phyloP scores from a whole-genome alignment of 2,113 vertebrate species.

The Balaeniceps rex region DNA sequence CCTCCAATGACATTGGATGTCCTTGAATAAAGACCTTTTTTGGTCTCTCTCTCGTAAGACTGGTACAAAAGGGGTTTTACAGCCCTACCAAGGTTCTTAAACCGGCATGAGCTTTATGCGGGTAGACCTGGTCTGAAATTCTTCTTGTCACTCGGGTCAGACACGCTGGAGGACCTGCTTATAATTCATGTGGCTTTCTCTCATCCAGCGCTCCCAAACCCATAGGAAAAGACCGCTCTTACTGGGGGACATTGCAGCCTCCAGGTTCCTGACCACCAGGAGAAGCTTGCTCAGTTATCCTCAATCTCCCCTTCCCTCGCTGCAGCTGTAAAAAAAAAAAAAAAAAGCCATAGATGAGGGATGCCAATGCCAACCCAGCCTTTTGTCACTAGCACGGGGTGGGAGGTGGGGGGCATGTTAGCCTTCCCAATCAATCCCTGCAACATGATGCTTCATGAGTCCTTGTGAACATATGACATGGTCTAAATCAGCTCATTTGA shows the following conservation, averaged over 20 bases:
- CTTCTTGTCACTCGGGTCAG: not conserved
- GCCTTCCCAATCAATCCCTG: not conserved
- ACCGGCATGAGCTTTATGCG: not conserved
- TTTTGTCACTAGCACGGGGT: not conserved
- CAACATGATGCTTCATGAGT: not conserved
- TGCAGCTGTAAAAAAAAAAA: not conserved
- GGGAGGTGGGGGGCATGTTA: not conserved
- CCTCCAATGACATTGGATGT: not conserved
- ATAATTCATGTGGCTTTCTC: not conserved
- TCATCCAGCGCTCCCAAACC: not conserved
- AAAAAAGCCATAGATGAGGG: not conserved
- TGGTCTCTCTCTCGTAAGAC: not conserved
- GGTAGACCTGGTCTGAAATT: not conserved
- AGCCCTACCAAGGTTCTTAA: not conserved
- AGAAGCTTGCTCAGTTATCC: not conserved
- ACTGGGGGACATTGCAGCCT: rapidly evolving
- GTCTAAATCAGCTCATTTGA: not conserved
- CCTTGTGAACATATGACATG: not conserved
- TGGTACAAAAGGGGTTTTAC: not conserved
- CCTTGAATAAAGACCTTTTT: not conserved
- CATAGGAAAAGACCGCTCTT: not conserved
- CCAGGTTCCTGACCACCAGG: not conserved
- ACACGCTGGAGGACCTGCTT: not conserved
- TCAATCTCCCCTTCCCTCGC: not conserved
- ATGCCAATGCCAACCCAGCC: not conserved